These are phyloP conservation scores for Orchesella flavescens DNA, from an alignment of 2,888 invertebrate genomes.

Conservation along the genomic window DNA sequence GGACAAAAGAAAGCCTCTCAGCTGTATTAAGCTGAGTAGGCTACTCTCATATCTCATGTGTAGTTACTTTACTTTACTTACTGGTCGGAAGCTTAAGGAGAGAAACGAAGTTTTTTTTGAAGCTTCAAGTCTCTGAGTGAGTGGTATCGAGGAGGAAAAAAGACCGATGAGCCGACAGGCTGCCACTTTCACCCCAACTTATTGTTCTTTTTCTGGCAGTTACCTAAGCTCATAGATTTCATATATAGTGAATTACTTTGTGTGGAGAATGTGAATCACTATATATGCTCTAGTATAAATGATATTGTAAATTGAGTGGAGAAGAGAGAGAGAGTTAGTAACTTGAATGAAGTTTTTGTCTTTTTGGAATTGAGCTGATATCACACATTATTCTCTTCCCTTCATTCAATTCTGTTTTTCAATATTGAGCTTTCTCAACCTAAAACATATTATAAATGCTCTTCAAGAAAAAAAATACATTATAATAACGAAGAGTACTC, in stretches of 20 bases:
- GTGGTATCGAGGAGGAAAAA: background rate
- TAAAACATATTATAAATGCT: too few relatives aligned
- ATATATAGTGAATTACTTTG: slow-evolving; percentile 3
- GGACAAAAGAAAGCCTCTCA: too few relatives aligned
- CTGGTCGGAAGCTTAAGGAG: background rate
- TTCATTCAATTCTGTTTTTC: too few relatives aligned
- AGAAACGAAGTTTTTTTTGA: background rate
- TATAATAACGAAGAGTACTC: too few relatives aligned
- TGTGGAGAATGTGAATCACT: background rate
- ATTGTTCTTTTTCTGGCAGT: slow-evolving; percentile 25
- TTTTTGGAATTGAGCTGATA: too few relatives aligned
- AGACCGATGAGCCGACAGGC: slow-evolving; percentile 39
- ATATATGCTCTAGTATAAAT: too few relatives aligned
- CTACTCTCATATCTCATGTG: background rate
- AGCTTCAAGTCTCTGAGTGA: background rate
- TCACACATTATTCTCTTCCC: too few relatives aligned
- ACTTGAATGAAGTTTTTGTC: too few relatives aligned
- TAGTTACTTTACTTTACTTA: background rate
- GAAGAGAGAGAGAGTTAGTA: too few relatives aligned
- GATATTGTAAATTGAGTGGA: too few relatives aligned
- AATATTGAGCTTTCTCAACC: too few relatives aligned
- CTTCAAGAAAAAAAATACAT: too few relatives aligned
- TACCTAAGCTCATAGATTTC: slow-evolving; percentile 7
- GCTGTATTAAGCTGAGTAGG: background rate
- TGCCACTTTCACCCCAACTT: slow-evolving; percentile 41